Evolutionary conservation across 1,140 invertebrate species (phyloP).

Genomic region (Thrips palmi): DNA sequence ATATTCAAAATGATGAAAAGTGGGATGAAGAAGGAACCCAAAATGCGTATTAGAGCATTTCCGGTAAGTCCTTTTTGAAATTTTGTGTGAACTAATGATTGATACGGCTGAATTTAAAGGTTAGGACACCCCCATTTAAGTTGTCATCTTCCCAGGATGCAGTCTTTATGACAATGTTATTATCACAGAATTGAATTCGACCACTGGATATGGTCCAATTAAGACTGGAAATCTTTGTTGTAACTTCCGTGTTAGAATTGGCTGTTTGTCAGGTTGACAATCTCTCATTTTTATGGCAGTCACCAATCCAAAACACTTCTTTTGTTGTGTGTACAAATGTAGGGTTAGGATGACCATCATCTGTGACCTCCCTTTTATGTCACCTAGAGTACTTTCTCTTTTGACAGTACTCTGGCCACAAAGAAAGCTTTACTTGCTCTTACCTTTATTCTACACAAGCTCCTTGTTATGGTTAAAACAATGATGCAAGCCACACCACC

Average conservation of each 20-base stretch:
- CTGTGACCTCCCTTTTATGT: too few species aligned
- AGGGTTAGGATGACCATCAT: too few species aligned
- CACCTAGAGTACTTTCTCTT: too few species aligned
- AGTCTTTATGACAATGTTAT: not conserved
- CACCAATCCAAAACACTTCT: too few species aligned
- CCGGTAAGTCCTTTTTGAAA: conserved; percentile 50
- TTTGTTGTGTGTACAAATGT: too few species aligned
- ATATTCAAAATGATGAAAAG: conserved; percentile 43
- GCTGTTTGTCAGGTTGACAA: too few species aligned
- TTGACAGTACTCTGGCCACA: too few species aligned
- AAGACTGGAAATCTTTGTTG: not conserved
- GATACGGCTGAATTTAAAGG: not conserved
- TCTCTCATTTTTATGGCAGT: too few species aligned
- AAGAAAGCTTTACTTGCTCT: too few species aligned
- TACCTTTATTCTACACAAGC: too few species aligned
- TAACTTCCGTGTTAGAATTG: not conserved
- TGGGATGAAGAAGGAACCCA: conserved; percentile 72
- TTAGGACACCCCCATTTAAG: not conserved
- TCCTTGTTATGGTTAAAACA: too few species aligned
- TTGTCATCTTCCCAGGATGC: not conserved
- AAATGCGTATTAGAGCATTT: conserved; percentile 94
- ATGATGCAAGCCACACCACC: too few species aligned
- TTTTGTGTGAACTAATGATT: not conserved
- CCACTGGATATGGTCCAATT: not conserved
- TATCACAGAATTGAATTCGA: not conserved